Conservation (phyloP, 2,797 vertebrate genomes). For the Sciaenops ocellatus region DNA sequence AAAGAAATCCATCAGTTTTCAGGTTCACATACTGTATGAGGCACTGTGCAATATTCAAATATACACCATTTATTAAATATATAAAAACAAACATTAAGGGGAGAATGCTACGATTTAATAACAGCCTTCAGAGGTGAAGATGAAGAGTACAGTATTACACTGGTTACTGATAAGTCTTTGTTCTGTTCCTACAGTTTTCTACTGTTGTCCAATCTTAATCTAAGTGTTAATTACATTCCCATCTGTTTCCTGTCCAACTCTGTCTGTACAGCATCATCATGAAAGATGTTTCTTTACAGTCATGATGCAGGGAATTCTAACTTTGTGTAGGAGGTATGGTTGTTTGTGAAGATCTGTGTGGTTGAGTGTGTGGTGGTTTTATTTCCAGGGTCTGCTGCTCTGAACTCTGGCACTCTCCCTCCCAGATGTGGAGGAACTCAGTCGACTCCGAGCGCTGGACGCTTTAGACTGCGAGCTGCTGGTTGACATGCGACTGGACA, state of each 20-base stretch:
- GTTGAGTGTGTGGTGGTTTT: background rate
- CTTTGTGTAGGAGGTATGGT: conserved; percentile 44
- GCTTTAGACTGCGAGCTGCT: conserved; percentile 80
- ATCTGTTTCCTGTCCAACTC: no score
- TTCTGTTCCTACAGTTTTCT: background rate
- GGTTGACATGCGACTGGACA: conserved; percentile 83
- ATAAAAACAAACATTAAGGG: background rate
- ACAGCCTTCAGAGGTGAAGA: background rate
- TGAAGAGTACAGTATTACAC: background rate
- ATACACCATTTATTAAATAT: conserved; percentile 15
- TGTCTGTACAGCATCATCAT: no score
- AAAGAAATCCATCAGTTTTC: conserved; percentile 36
- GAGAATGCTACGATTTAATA: conserved; percentile 2
- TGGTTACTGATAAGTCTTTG: background rate
- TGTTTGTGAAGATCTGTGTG: background rate
- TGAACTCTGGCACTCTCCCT: conserved; percentile 67
- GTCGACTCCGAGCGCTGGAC: conserved; percentile 69
- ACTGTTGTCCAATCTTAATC: background rate
- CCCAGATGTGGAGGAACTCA: conserved; percentile 67
- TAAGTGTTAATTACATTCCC: background rate
- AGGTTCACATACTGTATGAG: conserved; percentile 46
- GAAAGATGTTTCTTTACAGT: background rate
- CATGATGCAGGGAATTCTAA: background rate
- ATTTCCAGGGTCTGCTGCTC: conserved; percentile 92
- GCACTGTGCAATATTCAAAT: conserved; percentile 54